Evolutionary conservation across 2,888 invertebrate species (phyloP).

Genomic region (Dryococelus australis): DNA sequence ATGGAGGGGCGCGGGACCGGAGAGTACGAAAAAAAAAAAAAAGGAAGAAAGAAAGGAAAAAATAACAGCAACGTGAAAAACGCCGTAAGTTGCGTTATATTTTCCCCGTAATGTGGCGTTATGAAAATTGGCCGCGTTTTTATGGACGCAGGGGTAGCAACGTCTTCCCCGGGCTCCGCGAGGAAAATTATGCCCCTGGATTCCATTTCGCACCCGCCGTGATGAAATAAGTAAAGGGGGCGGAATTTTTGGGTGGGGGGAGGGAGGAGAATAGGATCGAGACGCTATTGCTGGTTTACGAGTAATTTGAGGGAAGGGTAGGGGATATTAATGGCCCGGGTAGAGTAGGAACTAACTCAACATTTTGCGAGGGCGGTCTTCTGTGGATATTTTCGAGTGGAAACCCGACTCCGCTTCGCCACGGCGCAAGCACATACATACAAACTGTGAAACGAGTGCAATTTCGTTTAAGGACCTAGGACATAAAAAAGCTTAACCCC

Average conservation of each 20-base stretch:
- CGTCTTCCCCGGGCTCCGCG: background rate
- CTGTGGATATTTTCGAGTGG: background rate
- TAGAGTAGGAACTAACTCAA: background rate
- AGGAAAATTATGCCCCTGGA: background rate
- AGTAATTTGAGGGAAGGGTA: background rate
- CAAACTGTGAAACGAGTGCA: too few species aligned
- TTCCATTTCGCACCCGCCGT: background rate
- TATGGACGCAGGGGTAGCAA: background rate
- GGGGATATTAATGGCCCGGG: background rate
- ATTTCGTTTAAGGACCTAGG: too few species aligned
- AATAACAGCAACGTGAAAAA: background rate
- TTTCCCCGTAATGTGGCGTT: conserved; percentile 7
- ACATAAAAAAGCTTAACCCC: too few species aligned
- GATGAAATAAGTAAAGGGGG: conserved; percentile 13
- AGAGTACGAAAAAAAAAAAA: background rate
- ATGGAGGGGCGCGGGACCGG: background rate
- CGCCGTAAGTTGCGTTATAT: conserved; percentile 11
- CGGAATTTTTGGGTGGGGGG: background rate
- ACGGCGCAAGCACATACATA: too few species aligned
- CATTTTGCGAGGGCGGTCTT: background rate
- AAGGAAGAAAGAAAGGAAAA: too few species aligned
- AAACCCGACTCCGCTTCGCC: background rate
- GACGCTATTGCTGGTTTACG: background rate
- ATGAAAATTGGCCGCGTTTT: conserved; percentile 16
- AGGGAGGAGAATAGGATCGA: background rate